phyloP scores from a whole-genome alignment of 2,797 vertebrate genomes.

The Cryptoblepharus egeriae region DNA sequence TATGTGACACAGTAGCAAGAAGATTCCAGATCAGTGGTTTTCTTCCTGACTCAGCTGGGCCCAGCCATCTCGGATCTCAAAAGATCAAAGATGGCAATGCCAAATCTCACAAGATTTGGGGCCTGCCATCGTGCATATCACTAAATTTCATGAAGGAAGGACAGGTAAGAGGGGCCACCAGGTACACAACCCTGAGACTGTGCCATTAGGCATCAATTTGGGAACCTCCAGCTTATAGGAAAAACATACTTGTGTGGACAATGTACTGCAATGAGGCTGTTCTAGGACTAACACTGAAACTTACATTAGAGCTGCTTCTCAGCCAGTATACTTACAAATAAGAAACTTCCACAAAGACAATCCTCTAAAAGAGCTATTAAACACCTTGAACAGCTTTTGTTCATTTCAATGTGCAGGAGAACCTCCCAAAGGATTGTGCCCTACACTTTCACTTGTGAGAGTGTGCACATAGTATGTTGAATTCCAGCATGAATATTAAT shows the following conservation, averaged over 20 bases:
- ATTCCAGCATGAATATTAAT: background rate
- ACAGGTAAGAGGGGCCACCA: too few species aligned
- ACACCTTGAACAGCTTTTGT: background rate
- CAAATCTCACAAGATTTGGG: too few species aligned
- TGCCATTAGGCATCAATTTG: too few species aligned
- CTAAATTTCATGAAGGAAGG: too few species aligned
- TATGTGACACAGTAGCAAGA: background rate
- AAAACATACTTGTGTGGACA: background rate
- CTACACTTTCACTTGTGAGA: background rate
- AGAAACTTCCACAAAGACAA: background rate
- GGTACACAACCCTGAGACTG: too few species aligned
- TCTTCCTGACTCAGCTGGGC: too few species aligned
- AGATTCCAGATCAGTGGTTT: background rate
- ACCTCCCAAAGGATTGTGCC: background rate
- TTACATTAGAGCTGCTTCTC: background rate
- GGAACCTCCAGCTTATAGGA: too few species aligned
- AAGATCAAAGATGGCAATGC: too few species aligned
- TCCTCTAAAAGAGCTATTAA: background rate
- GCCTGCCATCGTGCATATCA: too few species aligned
- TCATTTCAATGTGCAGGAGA: background rate
- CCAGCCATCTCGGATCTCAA: too few species aligned
- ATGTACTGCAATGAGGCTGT: background rate
- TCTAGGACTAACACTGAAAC: background rate
- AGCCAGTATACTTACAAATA: background rate
- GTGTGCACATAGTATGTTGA: background rate